phyloP scores from a whole-genome alignment of 1,140 invertebrate genomes.

The Littorina saxatilis region DNA sequence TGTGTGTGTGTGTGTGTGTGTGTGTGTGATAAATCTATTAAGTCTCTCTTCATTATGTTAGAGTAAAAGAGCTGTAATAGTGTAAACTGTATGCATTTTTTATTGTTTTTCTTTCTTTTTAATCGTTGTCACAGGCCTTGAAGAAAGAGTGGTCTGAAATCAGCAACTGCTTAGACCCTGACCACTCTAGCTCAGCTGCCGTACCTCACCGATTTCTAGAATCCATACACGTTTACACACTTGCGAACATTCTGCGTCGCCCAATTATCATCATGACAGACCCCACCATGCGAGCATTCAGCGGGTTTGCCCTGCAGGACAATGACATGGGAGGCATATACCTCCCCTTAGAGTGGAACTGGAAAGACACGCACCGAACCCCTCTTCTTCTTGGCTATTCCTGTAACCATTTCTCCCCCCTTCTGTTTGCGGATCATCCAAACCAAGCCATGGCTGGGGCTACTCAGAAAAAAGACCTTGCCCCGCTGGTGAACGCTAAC shows the following conservation, averaged over 20 bases:
- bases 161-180: conserved; percentile 50
- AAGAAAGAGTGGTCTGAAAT: conserved; percentile 64
- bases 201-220: conserved; percentile 85
- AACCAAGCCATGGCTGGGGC: background rate
- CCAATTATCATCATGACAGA: conserved; percentile 92
- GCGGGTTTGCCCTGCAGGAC: conserved; percentile 76
- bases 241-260: conserved; percentile 88
- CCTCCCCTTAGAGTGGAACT: conserved; percentile 85
- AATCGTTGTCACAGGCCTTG: conserved; percentile 58
- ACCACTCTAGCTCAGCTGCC: conserved; percentile 17
- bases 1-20: conserved; percentile 18
- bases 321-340: conserved; percentile 89
- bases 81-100: too few relatives aligned
- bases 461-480: conserved; percentile 35
- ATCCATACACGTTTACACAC: conserved; percentile 88
- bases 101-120: too few relatives aligned
- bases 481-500: conserved; percentile 62
- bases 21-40: too few relatives aligned
- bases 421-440: conserved; percentile 73
- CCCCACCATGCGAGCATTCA: conserved; percentile 63
- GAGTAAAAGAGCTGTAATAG: too few relatives aligned
- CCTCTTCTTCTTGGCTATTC: conserved; percentile 86
- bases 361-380: conserved; percentile 80
- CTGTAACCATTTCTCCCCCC: conserved; percentile 90
- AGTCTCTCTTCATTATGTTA: too few relatives aligned